Conservation (phyloP, 1,140 invertebrate species). For the Holotrichia oblita region DNA sequence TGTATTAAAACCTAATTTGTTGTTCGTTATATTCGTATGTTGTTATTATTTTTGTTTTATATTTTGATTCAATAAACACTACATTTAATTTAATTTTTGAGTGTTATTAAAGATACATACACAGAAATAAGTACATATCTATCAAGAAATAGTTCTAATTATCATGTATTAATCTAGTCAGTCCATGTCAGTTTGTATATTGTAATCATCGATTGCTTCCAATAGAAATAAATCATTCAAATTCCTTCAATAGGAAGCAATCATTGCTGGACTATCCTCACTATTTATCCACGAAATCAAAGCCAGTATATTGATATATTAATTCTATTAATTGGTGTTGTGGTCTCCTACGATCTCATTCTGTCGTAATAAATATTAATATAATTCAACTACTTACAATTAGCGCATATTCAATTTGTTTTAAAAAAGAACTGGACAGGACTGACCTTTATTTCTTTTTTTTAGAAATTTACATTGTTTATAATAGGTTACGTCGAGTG, state of each 20-base stretch:
- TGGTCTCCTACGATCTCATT: no score
- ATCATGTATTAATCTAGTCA: slow-evolving; percentile 21
- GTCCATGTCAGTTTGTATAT: slow-evolving; percentile 12
- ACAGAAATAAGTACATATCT: slow-evolving; percentile 14
- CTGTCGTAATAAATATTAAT: not conserved
- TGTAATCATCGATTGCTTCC: not conserved
- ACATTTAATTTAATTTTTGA: slow-evolving; percentile 2
- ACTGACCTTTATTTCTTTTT: not conserved
- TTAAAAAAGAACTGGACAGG: slow-evolving; percentile 13
- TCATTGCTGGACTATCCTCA: no score
- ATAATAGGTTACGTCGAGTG: not conserved
- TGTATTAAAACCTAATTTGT: slow-evolving; percentile 12
- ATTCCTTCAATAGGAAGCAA: not conserved
- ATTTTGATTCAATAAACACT: slow-evolving; percentile 1
- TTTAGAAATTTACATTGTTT: slow-evolving; percentile 1
- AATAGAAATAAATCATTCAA: no score
- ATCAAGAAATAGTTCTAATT: slow-evolving; percentile 6
- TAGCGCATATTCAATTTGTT: not conserved
- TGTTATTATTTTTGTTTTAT: not conserved
- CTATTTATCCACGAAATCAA: no score
- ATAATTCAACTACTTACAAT: not conserved
- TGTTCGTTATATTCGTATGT: not conserved
- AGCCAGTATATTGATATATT: not conserved
- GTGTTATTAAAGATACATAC: slow-evolving; percentile 11
- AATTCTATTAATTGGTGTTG: not conserved